Evolutionary conservation across 2,113 vertebrate genomes (phyloP).

Genomic region (Sterna hirundo): DNA sequence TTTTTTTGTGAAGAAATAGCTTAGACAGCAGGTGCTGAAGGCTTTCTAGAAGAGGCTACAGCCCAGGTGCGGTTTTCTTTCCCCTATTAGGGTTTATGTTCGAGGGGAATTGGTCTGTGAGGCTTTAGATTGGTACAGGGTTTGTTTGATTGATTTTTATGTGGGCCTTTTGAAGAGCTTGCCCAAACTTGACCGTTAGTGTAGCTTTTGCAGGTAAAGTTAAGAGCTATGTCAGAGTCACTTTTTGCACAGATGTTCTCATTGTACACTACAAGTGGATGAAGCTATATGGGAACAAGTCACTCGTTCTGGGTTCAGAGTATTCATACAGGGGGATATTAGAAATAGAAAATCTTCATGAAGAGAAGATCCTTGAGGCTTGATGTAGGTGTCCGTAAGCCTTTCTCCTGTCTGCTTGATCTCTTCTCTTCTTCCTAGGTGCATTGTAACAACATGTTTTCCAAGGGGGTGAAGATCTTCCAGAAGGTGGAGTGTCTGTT

Average conservation of each 20-base stretch:
- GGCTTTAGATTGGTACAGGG: neutral
- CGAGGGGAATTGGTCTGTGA: neutral
- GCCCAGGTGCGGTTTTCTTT: neutral
- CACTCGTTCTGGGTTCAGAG: neutral
- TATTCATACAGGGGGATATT: neutral
- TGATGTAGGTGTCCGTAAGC: neutral
- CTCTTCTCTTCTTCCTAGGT: conserved; percentile 67
- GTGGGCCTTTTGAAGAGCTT: neutral
- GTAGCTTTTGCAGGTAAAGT: neutral
- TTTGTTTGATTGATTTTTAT: neutral
- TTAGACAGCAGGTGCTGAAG: neutral
- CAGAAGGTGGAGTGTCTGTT: conserved; percentile 85
- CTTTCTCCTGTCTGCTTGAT: neutral
- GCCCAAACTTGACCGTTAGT: neutral
- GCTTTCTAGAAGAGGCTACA: neutral
- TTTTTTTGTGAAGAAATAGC: neutral
- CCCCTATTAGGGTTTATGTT: neutral
- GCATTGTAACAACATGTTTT: conserved; percentile 93
- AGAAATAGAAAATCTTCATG: neutral
- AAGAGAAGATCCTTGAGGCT: neutral
- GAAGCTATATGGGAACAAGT: neutral
- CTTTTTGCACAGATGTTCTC: neutral
- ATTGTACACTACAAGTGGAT: neutral
- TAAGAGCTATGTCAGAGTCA: neutral
- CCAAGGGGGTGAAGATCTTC: conserved; percentile 89